Base-by-base conservation (phyloP, 1,140 invertebrate species). In the Helicorthomorpha holstii region DNA sequence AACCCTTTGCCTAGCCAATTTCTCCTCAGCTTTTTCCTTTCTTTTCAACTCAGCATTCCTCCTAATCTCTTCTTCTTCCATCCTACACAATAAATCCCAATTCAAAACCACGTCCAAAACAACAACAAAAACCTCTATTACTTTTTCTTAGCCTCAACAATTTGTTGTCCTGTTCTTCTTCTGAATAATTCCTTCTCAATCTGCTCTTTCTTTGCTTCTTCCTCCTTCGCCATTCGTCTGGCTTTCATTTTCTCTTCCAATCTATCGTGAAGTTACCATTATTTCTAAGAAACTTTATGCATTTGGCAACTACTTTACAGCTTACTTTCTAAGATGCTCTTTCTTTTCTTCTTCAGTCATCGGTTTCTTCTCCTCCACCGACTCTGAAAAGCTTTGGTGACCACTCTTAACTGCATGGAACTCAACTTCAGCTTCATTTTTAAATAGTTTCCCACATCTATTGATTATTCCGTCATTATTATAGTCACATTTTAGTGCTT, bases 311-410 rank as follows among this genome's bases (percentile, higher is more conserved):
- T n/a, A n/a, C n/a, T n/a, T n/a, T n/a, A n/a, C n/a, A n/a, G n/a
- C n/a, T n/a, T n/a, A 69, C 68, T 61, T 68, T 56, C 60, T 60
- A 3, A 69, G 61, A 64, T 94, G 88, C 57, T 81, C 81, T 60
- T 77, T 80, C 61, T 89, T 95, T 62, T 96, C 89, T 58, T 94
- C 90, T 60, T 91, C 89, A 41, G 85, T 85, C 19, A 96, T 67
- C 1, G 89, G 82, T 66, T 88, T 90, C 55, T 92, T 90, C 61
- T 94, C 90, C 63, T 96, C 91, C 0, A 81, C 83, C 2, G 85
- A 92, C 66, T 96, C 90, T 1, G 85, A 85, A 65, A 94, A 96
- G 64, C 80, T 83, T 57, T 78, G 79, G 67, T 96, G 92, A 47
- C 79, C 84, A 2, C 88, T 83, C 69, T 92, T 91, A 1, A 84